Percentiles rank a stretch among this genome's conserved stretches.
phyloP scores from a whole-genome alignment of 2,888 invertebrate species.

The Dugesia japonica region DNA sequence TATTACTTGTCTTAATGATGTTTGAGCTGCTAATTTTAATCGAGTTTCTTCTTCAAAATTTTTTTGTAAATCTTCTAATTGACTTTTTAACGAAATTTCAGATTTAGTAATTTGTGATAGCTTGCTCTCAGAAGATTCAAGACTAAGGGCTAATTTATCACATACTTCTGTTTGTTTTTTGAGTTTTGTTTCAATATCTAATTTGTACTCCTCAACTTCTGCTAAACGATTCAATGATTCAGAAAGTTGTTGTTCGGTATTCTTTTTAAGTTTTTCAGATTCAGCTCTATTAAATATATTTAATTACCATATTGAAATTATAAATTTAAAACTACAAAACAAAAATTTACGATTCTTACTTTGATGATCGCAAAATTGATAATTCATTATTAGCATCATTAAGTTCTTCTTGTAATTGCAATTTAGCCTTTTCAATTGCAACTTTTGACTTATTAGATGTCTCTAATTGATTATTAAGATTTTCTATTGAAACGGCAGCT shows the following conservation, averaged over 20 bases:
- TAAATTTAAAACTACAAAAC: too few relatives aligned
- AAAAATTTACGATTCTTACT: too few relatives aligned
- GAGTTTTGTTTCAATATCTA: background rate
- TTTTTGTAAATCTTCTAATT: background rate
- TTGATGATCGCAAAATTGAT: background rate
- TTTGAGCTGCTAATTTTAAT: background rate
- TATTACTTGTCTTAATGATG: background rate
- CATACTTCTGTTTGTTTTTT: background rate
- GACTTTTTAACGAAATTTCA: background rate
- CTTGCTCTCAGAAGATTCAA: background rate
- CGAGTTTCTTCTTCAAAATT: slow-evolving; percentile 24
- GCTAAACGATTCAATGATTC: background rate
- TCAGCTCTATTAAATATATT: background rate
- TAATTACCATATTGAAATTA: too few relatives aligned
- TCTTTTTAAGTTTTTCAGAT: background rate
- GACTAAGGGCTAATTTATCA: background rate
- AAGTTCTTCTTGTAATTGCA: background rate
- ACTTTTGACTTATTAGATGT: slow-evolving; percentile 56
- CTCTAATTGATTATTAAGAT: slow-evolving; percentile 76
- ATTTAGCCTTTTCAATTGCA: slow-evolving; percentile 25
- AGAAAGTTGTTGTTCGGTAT: slow-evolving; percentile 12
- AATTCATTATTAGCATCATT: slow-evolving; percentile 24
- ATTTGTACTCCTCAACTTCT: background rate
- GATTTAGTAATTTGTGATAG: background rate
- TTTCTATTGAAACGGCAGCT: slow-evolving; percentile 59